Percentiles rank a stretch among this genome's conserved stretches.
Conservation (phyloP, 2,888 invertebrate genomes). For the Marronus borbonicus region DNA sequence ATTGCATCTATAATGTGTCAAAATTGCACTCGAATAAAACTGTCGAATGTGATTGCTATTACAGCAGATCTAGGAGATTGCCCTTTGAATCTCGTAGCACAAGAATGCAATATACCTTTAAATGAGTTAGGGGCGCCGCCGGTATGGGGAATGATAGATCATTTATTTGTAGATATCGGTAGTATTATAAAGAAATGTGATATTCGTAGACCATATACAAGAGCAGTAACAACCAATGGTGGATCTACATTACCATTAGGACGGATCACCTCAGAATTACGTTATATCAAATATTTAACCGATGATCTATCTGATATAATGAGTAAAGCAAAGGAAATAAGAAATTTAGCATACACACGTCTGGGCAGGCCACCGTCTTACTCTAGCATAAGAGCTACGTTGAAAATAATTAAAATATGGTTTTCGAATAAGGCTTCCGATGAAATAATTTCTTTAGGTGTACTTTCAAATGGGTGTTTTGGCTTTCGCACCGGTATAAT, state of each 20-base stretch:
- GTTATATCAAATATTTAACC: conserved; percentile 73
- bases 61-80: conserved; percentile 75
- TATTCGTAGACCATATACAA: conserved; percentile 71
- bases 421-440: conserved; percentile 66
- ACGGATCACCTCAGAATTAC: conserved; percentile 71
- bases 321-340: conserved; percentile 38
- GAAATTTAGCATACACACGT: conserved; percentile 49
- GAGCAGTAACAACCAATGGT: conserved; percentile 70
- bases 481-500: conserved; percentile 72
- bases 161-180: conserved; percentile 73
- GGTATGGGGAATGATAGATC: conserved; percentile 78
- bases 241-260: conserved; percentile 73
- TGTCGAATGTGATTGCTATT: conserved; percentile 73
- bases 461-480: conserved; percentile 74
- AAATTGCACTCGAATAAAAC: conserved; percentile 67
- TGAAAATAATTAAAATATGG: conserved; percentile 73
- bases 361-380: conserved; percentile 61
- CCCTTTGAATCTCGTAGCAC: conserved; percentile 67
- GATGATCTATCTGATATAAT: conserved; percentile 58
- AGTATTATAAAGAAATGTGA: conserved; percentile 73
- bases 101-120: conserved; percentile 70
- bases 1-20: conserved; percentile 73
- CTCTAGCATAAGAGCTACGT: conserved; percentile 68
- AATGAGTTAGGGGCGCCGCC: conserved; percentile 75
- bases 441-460: conserved; percentile 73